Conservation (phyloP, 2,888 invertebrate species). For the Myopa tessellatipennis region DNA sequence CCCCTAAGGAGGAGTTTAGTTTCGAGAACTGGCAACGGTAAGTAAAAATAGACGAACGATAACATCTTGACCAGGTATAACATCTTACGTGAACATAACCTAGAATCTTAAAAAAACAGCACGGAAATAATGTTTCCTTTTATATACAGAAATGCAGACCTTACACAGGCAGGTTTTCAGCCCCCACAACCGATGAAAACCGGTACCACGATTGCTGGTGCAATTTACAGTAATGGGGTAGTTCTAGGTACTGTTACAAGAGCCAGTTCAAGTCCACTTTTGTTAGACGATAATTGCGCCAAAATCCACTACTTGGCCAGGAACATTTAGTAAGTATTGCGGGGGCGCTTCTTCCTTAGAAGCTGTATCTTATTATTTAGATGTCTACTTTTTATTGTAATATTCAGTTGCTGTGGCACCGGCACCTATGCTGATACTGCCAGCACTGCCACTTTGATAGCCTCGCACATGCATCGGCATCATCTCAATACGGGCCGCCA, state of each 20-base stretch:
- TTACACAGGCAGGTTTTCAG: conserved; percentile 82
- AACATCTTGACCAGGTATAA: neutral
- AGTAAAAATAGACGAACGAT: conserved; percentile 35
- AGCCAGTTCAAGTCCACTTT: conserved; percentile 94
- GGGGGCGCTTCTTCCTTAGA: neutral
- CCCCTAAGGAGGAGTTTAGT: conserved; percentile 84
- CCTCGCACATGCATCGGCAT: conserved; percentile 93
- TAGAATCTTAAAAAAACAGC: conserved; percentile 7
- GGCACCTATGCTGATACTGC: conserved; percentile 99
- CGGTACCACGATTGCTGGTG: conserved; percentile 97
- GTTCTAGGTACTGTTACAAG: conserved; percentile 98
- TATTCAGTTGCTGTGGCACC: conserved; percentile 89
- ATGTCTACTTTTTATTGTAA: neutral
- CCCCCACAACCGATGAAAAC: conserved; percentile 92
- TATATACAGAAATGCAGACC: conserved; percentile 82
- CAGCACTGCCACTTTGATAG: conserved; percentile 91
- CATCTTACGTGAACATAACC: conserved; percentile 47
- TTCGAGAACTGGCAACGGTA: conserved; percentile 88
- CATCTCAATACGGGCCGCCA: conserved; percentile 90
- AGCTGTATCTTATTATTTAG: neutral
- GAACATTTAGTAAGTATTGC: conserved; percentile 82
- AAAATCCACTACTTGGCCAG: conserved; percentile 92
- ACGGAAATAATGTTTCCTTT: neutral
- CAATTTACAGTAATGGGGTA: conserved; percentile 92
- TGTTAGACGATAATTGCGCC: conserved; percentile 95